Base-by-base conservation (phyloP, 2,888 invertebrate species). In the Stenolophus ochropezus region DNA sequence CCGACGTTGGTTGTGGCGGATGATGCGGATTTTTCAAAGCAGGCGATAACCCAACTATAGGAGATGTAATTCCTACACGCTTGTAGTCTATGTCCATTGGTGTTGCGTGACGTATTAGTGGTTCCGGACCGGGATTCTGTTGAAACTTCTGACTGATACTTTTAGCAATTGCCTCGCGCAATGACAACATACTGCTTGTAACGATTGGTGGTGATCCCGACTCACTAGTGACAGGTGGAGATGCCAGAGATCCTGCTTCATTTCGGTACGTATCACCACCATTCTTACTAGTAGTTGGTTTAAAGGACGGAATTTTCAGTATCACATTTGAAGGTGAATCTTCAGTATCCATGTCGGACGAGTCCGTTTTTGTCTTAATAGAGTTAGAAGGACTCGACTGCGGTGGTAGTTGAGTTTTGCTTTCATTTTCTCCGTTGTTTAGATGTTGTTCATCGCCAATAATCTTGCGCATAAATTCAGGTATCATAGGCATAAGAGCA, bases 301-400 rank as follows among this genome's bases (percentile, higher is more conserved):
- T 94, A 91, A 95, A 97, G 92, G 97, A 96, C 92, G 97, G 97
- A 93, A 97, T 96, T 91, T 96, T 96, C 87, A 97, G 93, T 90
- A 97, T 96, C 90, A 96, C 94, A 86, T 92, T 92, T 82, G 92
- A 91, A 76, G 93, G 92, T 83, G 92, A 91, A 83, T 94, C 94
- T 83, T 89, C 88, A 82, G 89, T 87, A 85, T 89, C 88, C 88
- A 89, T 88, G 85, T 89, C 88, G 77, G 89, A 87, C 82, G 89
- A 87, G 82, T 88, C 88, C 76, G 86, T 84, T 84, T 88, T 88
- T 83, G 86, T 85, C 69, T 87, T 87, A 53, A 89, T 89, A 49
- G 90, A 90, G 84, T 89, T 90, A 58, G 89, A 87, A 8, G 89
- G 89, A 84, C 88, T 89, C 84, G 89, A 88, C 83, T 89, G 87